These are phyloP conservation scores for Acanthiza pusilla DNA, from an alignment of 2,797 vertebrate species.

Conservation along the genomic window DNA sequence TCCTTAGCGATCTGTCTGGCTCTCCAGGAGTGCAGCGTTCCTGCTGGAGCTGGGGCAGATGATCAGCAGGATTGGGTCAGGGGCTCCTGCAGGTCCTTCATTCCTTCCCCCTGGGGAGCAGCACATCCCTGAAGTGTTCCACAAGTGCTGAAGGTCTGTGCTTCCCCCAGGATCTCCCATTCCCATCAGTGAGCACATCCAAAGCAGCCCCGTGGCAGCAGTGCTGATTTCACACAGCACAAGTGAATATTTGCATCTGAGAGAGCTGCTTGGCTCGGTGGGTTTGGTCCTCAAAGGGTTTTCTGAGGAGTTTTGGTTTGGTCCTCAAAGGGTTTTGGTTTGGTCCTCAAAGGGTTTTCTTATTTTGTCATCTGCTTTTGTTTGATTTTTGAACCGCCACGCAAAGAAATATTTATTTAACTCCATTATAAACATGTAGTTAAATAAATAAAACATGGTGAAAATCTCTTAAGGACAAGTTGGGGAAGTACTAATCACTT, in stretches of 20 bases:
- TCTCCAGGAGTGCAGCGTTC: background rate
- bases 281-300: background rate
- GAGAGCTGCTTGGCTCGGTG: background rate
- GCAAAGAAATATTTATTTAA: background rate
- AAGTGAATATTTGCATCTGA: background rate
- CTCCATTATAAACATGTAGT: background rate
- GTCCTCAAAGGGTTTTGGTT: background rate
- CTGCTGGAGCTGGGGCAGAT: background rate
- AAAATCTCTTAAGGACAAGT: background rate
- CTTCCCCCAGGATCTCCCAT: background rate
- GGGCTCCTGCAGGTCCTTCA: background rate
- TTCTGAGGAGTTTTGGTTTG: background rate
- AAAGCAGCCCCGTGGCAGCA: background rate
- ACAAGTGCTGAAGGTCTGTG: background rate
- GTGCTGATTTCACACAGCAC: background rate
- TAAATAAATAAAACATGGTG: background rate
- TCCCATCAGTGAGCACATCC: background rate
- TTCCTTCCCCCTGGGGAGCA: background rate
- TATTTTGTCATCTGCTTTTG: background rate
- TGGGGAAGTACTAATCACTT: background rate
- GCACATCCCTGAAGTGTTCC: accelerated
- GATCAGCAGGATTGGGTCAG: background rate
- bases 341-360: background rate
- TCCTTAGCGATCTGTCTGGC: background rate
- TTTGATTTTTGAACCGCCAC: background rate